Base-by-base conservation (phyloP, 2,113 vertebrate species). In the Eubucco bourcierii region DNA sequence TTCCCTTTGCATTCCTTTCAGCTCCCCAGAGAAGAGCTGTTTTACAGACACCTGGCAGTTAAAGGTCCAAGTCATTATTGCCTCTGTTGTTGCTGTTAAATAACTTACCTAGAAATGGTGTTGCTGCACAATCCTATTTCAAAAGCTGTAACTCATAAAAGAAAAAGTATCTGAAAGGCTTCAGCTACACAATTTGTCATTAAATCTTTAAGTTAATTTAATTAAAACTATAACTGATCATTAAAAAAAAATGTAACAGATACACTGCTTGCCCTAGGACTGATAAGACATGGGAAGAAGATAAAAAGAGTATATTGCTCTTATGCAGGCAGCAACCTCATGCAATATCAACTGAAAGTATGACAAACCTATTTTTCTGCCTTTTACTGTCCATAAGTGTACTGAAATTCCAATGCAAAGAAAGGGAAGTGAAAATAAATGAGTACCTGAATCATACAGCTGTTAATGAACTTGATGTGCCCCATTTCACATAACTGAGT, bases 1-100 rank as follows among this genome's bases (percentile, higher is more conserved):
- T 90, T 96, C 95, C 79, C 70, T 92, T 77, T 93, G 89, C 93
- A 94, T 95, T 96, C 94, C 85, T 94, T 92, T 88, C 96, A 88
- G 60, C 39, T 96, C 73, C 86, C 92, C 33, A 87, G 86, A 92
- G 95, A 94, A 94, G 60, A 94, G 66, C 84, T 71, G 14, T 84
- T 95, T 96, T 94, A 92, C 1, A 0, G 93, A 86, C 77, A 97
- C 95, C 95, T 97, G 80, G 56, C 85, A 93, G 39, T 84, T 90
- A 95, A 95, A 94, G 82, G 64, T 84, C 79, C 63, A 90, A 90
- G 37, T 88, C 5, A 2, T 52, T 91, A 79, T 82, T 86, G 53
- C 37, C 24, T 68, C 53, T 71, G 31, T 53, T 74, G 20, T 24
- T 84, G 74, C 68, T 81, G 68, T 87, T 93, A 89, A 90, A 95